Evolutionary conservation across 2,113 vertebrate species (phyloP).

Genomic region (Neolamprologus ventralis): DNA sequence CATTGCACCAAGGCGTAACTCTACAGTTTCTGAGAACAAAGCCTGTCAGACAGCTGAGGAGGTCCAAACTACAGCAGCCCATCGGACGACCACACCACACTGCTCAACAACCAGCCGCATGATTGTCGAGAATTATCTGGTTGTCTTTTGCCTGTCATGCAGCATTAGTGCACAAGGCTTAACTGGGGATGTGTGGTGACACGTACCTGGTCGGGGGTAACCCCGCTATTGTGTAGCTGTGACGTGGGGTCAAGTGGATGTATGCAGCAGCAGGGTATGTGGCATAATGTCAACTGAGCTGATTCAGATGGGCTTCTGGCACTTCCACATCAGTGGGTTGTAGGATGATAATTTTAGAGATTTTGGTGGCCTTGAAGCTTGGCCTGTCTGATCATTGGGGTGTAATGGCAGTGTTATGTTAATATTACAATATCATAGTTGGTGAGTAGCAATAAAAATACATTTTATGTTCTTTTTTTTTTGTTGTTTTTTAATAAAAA

Average conservation of each 20-base stretch:
- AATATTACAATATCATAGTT: background rate
- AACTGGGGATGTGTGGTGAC: conserved; percentile 41
- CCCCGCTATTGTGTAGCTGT: conserved; percentile 52
- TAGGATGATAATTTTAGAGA: conserved; percentile 43
- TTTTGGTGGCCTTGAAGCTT: background rate
- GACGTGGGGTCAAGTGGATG: conserved; percentile 67
- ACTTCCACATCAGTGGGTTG: conserved; percentile 26
- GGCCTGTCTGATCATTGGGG: background rate
- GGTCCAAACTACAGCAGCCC: background rate
- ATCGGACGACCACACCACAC: background rate
- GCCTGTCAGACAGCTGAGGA: conserved; percentile 29
- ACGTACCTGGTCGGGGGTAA: conserved; percentile 53
- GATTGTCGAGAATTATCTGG: conserved; percentile 38
- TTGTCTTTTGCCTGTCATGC: conserved; percentile 63
- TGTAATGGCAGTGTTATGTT: background rate
- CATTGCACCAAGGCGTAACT: background rate
- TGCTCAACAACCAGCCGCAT: conserved; percentile 14
- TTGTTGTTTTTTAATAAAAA: background rate
- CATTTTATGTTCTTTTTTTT: background rate
- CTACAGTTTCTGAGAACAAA: conserved; percentile 24
- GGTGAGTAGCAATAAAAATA: background rate
- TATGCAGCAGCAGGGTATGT: conserved; percentile 13
- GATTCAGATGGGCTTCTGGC: conserved; percentile 40
- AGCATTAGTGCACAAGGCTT: conserved; percentile 41
- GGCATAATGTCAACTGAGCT: conserved; percentile 2